Percentiles rank a stretch among this genome's conserved stretches.
Conservation (phyloP, 2,797 vertebrate genomes). For the Fistularia tabacaria region DNA sequence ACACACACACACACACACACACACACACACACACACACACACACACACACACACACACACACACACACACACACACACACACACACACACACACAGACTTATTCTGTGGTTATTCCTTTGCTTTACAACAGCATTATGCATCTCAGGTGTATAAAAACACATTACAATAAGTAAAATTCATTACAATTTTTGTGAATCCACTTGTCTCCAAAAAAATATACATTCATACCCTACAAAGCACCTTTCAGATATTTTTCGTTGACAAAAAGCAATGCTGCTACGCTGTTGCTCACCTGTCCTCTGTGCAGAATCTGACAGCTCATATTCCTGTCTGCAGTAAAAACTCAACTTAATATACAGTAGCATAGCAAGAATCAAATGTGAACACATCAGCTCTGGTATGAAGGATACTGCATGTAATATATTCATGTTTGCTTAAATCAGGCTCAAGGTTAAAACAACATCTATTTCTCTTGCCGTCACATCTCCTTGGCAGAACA, state of each 20-base stretch:
- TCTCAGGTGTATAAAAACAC: conserved; percentile 19
- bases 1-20: conserved; percentile 22
- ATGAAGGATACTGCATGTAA: conserved; percentile 62
- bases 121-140: not conserved
- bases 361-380: conserved; percentile 55
- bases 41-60: conserved; percentile 24
- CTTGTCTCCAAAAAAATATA: no score
- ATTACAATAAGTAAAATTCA: conserved; percentile 7
- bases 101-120: not conserved
- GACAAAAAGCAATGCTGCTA: conserved; percentile 43
- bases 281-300: conserved; percentile 55
- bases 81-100: conserved; percentile 21
- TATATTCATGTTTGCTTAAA: conserved; percentile 78
- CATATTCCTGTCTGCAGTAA: conserved; percentile 56
- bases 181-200: conserved; percentile 10
- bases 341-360: conserved; percentile 61
- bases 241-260: conserved; percentile 28
- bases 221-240: conserved; percentile 16
- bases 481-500: conserved; percentile 71
- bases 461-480: conserved; percentile 72
- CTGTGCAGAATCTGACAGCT: conserved; percentile 58
- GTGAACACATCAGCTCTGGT: conserved; percentile 42
- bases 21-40: conserved; percentile 18
- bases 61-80: conserved; percentile 21
- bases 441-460: conserved; percentile 77